Evolutionary conservation across 2,888 invertebrate genomes (phyloP).

Genomic region (Caenorhabditis imperialis): DNA sequence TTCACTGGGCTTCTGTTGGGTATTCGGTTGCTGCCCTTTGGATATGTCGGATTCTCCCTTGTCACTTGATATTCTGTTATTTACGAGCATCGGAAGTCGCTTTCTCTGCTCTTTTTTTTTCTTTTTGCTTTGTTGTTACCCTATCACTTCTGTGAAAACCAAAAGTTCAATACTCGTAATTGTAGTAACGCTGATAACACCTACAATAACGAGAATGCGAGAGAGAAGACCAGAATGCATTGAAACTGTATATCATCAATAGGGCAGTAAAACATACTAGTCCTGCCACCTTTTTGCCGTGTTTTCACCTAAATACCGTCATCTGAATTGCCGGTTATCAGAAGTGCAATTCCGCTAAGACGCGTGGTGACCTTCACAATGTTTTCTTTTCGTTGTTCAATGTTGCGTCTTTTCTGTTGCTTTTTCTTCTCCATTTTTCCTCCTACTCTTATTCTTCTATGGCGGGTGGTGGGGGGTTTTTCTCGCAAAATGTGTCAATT

Average conservation of each 20-base stretch:
- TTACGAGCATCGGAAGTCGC: constrained; percentile 34
- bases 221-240: constrained; percentile 16
- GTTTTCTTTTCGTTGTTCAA: constrained; percentile 6
- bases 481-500: constrained; percentile 30
- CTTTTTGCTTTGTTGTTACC: constrained; percentile 19
- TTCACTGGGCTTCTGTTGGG: constrained; percentile 29
- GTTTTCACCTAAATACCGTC: not conserved
- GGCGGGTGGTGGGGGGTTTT: not conserved
- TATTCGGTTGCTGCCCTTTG: constrained; percentile 48
- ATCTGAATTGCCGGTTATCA: constrained; percentile 11
- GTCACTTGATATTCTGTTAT: constrained; percentile 52
- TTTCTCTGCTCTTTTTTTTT: constrained; percentile 15
- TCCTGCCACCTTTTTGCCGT: not conserved
- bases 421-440: too few relatives aligned
- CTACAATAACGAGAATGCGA: too few relatives aligned
- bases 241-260: too few relatives aligned
- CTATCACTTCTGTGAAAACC: too few relatives aligned
- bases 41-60: constrained; percentile 47
- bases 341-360: constrained; percentile 15
- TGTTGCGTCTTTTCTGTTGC: too few relatives aligned
- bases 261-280: constrained; percentile 7
- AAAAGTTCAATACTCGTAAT: constrained; percentile 41
- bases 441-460: constrained; percentile 1
- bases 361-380: constrained; percentile 37
- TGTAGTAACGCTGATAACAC: too few relatives aligned